Base-by-base conservation (phyloP, 2,797 vertebrate genomes). In the Macrochelys suwanniensis region DNA sequence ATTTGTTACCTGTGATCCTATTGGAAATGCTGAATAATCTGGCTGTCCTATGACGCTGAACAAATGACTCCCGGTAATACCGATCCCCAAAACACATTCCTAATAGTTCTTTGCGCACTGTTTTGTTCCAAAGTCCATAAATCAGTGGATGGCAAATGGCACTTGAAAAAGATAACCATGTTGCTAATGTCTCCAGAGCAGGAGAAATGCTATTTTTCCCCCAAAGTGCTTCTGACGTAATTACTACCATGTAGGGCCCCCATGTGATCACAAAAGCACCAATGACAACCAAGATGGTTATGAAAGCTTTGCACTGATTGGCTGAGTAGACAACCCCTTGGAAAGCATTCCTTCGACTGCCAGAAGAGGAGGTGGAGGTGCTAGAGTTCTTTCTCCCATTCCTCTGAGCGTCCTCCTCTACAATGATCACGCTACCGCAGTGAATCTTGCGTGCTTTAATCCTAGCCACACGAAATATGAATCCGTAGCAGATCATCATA, bases 91-190 rank as follows among this genome's bases (percentile, higher is more conserved):
- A 99, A 97, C 99, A 99, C 99, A 99, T 99, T 59, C 99, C 99
- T 89, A 99, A 98, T 11, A 99, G 98, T 80, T 99, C 99, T 96
- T 99, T 99, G 92, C 99, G 99, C 31, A 99, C 99, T 0, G 99
- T 99, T 98, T 99, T 99, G 97, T 99, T 99, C 99, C 99, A 99
- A 85, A 99, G 97, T 13, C 99, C 99, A 1, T 99, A 99, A 98
- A 99, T 99, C 15, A 99, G 98, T 0, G 99, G 99, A 93, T 99
- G 99, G 96, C 99, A 99, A 90, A 98, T 98, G 1, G 99, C 99
- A 50, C 99, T 99, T 96, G 98, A 99, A 88, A 99, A 99, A 26
- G 99, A 99, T 84, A 99, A 97, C 99, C 99, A 99, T 0, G 99
- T 99, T 80, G 99, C 99, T 93, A 99, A 96, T 1, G 99, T 99